phyloP scores from a whole-genome alignment of 2,888 invertebrate genomes.

The Belgica antarctica region DNA sequence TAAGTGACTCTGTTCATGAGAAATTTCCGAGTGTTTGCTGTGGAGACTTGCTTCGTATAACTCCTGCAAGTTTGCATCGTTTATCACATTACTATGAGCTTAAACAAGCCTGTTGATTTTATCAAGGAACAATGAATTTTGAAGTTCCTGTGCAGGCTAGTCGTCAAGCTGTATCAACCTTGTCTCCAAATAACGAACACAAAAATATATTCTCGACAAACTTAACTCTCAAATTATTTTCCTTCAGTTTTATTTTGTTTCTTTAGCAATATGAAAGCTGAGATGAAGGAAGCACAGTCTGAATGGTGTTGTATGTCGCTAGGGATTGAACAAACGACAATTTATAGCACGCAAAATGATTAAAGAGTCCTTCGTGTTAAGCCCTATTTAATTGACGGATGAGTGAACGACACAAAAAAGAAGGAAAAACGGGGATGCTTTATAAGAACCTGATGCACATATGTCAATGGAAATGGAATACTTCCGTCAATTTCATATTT shows the following conservation, averaged over 20 bases:
- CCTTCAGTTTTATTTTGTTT: not conserved
- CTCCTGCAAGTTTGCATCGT: no score
- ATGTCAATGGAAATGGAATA: constrained; percentile 24
- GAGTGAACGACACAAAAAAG: no score
- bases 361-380: constrained; percentile 4
- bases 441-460: constrained; percentile 28
- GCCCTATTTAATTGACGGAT: constrained; percentile 13
- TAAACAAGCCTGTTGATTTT: no score
- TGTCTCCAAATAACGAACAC: no score
- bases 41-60: no score
- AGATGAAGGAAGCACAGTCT: not conserved
- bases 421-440: not conserved
- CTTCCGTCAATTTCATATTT: constrained; percentile 27
- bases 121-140: no score
- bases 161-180: no score
- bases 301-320: not conserved
- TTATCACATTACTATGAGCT: no score
- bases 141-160: no score
- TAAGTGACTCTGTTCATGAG: not conserved
- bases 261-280: not conserved
- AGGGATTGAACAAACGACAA: not conserved
- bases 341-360: not conserved
- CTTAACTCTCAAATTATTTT: no score
- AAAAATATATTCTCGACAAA: no score
- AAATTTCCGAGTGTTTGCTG: no score